phyloP scores from a whole-genome alignment of 2,888 invertebrate species.

The Cataglyphis altisquamis region DNA sequence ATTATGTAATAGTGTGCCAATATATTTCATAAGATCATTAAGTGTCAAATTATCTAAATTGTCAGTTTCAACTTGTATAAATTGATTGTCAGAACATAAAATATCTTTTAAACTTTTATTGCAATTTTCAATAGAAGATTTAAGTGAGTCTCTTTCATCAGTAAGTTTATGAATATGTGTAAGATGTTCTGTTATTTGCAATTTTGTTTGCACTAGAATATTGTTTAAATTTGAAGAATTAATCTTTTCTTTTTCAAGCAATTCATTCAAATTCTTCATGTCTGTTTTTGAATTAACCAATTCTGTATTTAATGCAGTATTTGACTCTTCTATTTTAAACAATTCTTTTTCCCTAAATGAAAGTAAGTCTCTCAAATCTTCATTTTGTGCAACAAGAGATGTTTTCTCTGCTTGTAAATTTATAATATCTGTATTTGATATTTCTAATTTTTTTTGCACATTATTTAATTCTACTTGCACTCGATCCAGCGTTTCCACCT shows the following conservation, averaged over 20 bases:
- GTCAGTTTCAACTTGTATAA: constrained; percentile 25
- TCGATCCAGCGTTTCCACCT: constrained; percentile 61
- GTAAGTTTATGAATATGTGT: constrained; percentile 55
- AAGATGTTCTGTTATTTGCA: constrained; percentile 48
- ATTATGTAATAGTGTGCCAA: constrained; percentile 56
- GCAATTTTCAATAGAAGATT: constrained; percentile 46
- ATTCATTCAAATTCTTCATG: constrained; percentile 57
- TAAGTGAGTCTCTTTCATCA: constrained; percentile 55
- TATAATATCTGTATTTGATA: constrained; percentile 47
- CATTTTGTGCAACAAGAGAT: constrained; percentile 60
- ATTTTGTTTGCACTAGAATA: constrained; percentile 51
- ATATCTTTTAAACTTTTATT: constrained; percentile 54
- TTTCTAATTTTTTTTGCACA: constrained; percentile 47
- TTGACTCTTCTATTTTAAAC: constrained; percentile 54
- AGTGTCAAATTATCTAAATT: constrained; percentile 48
- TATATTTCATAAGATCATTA: constrained; percentile 55
- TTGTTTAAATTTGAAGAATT: constrained; percentile 54
- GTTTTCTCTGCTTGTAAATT: constrained; percentile 63
- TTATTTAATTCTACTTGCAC: constrained; percentile 64
- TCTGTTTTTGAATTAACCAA: constrained; percentile 43
- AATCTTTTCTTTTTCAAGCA: constrained; percentile 59
- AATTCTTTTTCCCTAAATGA: constrained; percentile 62
- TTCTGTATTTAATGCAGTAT: constrained; percentile 54
- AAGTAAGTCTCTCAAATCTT: constrained; percentile 63
- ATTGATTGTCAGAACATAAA: constrained; percentile 22